Conservation (phyloP, 2,797 vertebrate genomes). For the Rhinella marina region DNA sequence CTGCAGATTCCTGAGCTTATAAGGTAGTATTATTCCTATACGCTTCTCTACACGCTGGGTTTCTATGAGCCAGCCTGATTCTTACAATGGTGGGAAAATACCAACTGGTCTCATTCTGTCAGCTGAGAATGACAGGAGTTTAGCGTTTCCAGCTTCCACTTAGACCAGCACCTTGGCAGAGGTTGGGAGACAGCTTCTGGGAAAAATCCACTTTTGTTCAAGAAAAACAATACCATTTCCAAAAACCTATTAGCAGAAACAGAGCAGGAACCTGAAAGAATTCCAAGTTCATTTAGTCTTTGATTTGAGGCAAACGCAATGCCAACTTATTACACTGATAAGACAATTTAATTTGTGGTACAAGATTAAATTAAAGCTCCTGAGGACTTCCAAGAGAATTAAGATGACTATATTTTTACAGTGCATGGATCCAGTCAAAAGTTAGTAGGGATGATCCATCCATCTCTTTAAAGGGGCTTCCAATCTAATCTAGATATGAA, state of each 20-base stretch:
- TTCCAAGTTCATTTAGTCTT: constrained; percentile 28
- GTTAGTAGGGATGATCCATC: not conserved
- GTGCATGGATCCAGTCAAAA: not conserved
- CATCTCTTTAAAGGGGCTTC: not conserved
- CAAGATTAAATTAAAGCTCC: not conserved
- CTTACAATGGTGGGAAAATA: constrained; percentile 71
- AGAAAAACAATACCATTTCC: constrained; percentile 65
- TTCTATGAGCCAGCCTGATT: constrained; percentile 62
- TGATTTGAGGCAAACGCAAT: constrained; percentile 51
- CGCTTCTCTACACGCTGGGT: constrained; percentile 64
- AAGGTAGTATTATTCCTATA: constrained; percentile 68
- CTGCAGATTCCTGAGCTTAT: not conserved
- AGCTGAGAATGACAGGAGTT: constrained; percentile 61
- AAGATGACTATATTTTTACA: not conserved
- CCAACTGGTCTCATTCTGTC: constrained; percentile 53
- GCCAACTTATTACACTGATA: constrained; percentile 40
- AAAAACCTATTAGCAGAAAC: constrained; percentile 64
- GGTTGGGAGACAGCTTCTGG: constrained; percentile 59
- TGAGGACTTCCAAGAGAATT: not conserved
- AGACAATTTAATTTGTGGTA: constrained; percentile 38
- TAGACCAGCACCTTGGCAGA: constrained; percentile 69
- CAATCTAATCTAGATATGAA: not conserved
- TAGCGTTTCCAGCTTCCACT: constrained; percentile 64
- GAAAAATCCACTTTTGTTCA: constrained; percentile 61
- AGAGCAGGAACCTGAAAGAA: constrained; percentile 52